Evolutionary conservation across 2,888 invertebrate genomes (phyloP), one percentile per base, ranked within the genome.

Genomic region (Cremastinae sp.): DNA sequence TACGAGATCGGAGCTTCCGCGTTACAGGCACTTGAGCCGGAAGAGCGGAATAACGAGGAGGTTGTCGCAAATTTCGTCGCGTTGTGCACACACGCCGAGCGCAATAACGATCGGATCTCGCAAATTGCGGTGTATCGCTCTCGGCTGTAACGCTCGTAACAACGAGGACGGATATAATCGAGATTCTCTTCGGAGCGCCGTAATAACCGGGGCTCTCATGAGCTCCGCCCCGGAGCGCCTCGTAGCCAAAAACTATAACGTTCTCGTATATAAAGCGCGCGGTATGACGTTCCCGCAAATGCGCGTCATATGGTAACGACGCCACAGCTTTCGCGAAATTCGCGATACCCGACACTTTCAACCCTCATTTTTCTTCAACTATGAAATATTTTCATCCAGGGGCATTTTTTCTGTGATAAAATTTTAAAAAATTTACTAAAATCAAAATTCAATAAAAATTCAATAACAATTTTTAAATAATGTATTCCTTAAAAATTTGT

Each of bases 231-330:
- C 35, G 41, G 70, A 35, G 61, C 58, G 71, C 56, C 65, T 69
- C 58, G 62, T 12, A 37, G 64, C 78, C 83, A 35, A 83, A 84
- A 85, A 83, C 83, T 83, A 83, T 85, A 84, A 85, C 81, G 79
- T 56, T 14, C 82, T 82, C 82, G 82, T 83, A 80, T 84, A 84
- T 86, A 84, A 85, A 87, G 84, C 84, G 84, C 82, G 73, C 73
- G 80, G 82, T 83, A 83, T 80, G 81, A 82, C 83, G 82, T 83
- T 81, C 82, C 83, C 83, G 76, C 84, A 61, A 74, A 69, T 80
- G 79, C 80, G 79, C 84, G 84, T 85, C 86, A 84, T 82, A 81
- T 86, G 87, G 81, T 78, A 71, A 74, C 83, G 86, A 86, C 84
- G 80, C 81, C 79, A 80, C 28, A 28, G 28, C 28, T 28, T 28